phyloP scores from a whole-genome alignment of 2,888 invertebrate genomes.

The Danaus chrysippus region DNA sequence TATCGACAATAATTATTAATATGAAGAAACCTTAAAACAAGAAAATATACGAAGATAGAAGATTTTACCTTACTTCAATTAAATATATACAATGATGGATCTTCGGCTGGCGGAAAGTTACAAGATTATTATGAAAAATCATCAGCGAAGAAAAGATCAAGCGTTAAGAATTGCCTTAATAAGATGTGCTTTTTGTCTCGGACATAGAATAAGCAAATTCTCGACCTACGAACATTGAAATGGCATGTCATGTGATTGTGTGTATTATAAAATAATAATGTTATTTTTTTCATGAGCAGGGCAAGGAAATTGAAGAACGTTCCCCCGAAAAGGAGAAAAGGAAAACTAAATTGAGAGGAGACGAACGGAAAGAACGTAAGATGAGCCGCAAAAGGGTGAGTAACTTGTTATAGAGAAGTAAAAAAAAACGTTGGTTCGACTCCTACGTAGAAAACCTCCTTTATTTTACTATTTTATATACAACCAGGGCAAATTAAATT shows the following conservation, averaged over 20 bases:
- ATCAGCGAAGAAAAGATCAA: neutral
- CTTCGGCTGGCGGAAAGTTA: neutral
- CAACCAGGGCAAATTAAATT: too few species aligned
- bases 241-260: neutral
- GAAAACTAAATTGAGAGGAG: conserved; percentile 77
- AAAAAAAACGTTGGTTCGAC: too few species aligned
- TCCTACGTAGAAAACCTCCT: too few species aligned
- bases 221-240: conserved; percentile 2
- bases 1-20: too few species aligned
- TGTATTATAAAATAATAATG: neutral
- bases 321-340: conserved; percentile 87
- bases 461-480: too few species aligned
- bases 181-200: conserved; percentile 57
- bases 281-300: conserved; percentile 68
- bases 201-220: conserved; percentile 16
- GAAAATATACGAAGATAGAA: neutral
- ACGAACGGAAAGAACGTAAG: conserved; percentile 87
- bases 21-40: too few species aligned
- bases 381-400: conserved; percentile 88
- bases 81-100: neutral
- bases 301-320: conserved; percentile 79
- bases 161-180: conserved; percentile 42
- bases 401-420: neutral
- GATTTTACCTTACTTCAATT: neutral
- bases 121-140: neutral